Evolutionary conservation across 2,113 vertebrate species (phyloP).

Genomic region (Megaceryle torquata): DNA sequence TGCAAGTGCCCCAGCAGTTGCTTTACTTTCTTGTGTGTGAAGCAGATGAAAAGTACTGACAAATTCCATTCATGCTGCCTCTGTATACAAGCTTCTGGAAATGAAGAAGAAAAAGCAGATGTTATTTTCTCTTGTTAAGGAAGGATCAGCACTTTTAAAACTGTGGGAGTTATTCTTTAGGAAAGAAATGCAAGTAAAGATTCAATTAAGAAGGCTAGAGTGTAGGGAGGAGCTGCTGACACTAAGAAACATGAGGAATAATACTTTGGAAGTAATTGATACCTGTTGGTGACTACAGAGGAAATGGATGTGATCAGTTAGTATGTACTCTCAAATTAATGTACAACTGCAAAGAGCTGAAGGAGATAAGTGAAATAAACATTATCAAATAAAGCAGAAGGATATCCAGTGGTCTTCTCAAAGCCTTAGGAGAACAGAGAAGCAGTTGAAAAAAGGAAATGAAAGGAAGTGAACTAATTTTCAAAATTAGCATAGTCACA

Average conservation of each 20-base stretch:
- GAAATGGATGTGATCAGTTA: not conserved
- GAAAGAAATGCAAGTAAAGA: not conserved
- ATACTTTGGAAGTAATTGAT: not conserved
- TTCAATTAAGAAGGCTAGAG: not conserved
- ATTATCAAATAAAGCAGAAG: not conserved
- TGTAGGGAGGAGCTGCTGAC: not conserved
- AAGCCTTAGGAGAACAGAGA: not conserved
- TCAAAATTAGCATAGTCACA: not conserved
- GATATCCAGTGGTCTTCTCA: not conserved
- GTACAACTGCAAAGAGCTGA: not conserved
- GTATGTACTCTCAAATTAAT: not conserved
- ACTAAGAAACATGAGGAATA: not conserved
- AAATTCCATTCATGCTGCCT: not conserved
- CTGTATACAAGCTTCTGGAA: not conserved
- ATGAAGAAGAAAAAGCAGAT: not conserved
- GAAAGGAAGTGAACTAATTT: not conserved
- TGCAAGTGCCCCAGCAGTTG: not conserved
- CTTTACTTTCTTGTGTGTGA: not conserved
- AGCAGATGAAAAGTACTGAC: not conserved
- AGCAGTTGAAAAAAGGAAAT: not conserved
- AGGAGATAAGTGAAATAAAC: not conserved
- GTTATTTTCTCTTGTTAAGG: not conserved
- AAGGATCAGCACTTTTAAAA: not conserved
- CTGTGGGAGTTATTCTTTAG: not conserved
- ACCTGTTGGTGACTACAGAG: not conserved